Evolutionary conservation across 2,113 vertebrate species (phyloP).

Genomic region (Oncorhynchus tshawytscha): DNA sequence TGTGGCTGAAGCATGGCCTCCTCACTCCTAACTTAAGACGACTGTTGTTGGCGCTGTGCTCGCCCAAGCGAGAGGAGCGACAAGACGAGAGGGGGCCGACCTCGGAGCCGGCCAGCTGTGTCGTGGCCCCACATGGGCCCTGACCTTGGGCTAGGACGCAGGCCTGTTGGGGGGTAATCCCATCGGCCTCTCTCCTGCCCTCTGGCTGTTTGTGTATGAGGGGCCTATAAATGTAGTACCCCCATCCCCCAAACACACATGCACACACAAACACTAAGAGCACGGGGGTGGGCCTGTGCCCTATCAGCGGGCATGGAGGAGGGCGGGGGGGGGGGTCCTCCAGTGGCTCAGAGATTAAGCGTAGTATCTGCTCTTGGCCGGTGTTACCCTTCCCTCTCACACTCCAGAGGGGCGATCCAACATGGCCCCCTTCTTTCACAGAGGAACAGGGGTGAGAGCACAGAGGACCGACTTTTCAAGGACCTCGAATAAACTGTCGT

Average conservation of each 20-base stretch:
- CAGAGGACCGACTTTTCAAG: slow-evolving; percentile 12
- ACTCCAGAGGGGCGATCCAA: slow-evolving; percentile 20
- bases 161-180: slow-evolving; percentile 2
- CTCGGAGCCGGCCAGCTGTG: not conserved
- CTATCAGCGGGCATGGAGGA: not conserved
- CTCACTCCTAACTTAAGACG: not conserved
- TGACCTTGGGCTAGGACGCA: slow-evolving; percentile 15
- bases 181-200: not conserved
- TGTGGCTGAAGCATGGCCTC: not conserved
- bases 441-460: not conserved
- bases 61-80: not conserved
- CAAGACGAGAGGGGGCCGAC: not conserved
- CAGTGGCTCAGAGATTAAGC: slow-evolving; percentile 25
- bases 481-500: slow-evolving; percentile 1
- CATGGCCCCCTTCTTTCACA: slow-evolving; percentile 13
- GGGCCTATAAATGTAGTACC: not conserved
- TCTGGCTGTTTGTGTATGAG: not conserved
- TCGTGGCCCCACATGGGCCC: not conserved
- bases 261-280: not conserved
- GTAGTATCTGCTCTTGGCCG: slow-evolving; percentile 9
- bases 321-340: not conserved
- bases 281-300: not conserved
- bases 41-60: slow-evolving; percentile 6
- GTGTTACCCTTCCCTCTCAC: not conserved
- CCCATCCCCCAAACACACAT: not conserved